Conservation (phyloP, 2,113 vertebrate genomes). For the Buteo buteo region DNA sequence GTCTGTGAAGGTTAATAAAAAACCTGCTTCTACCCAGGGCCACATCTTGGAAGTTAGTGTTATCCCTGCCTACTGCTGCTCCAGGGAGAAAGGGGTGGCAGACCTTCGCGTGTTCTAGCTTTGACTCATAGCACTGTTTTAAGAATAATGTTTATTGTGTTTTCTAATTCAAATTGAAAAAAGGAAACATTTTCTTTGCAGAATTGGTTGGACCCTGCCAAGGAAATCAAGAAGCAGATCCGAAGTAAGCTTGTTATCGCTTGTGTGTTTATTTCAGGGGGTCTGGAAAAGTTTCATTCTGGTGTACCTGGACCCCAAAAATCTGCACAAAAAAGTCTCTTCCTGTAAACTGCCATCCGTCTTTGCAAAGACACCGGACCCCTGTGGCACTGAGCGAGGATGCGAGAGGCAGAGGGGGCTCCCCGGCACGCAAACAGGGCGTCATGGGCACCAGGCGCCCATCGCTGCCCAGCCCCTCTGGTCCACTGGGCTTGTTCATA, state of each 20-base stretch:
- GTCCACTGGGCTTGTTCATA: background rate
- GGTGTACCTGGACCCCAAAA: background rate
- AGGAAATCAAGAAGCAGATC: slow-evolving; percentile 97
- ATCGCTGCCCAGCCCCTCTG: background rate
- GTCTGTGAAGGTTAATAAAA: background rate
- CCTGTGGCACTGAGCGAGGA: rapidly evolving
- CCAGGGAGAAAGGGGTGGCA: background rate
- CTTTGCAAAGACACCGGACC: background rate
- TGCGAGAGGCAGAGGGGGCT: background rate
- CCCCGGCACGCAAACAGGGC: rapidly evolving
- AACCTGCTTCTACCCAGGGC: background rate
- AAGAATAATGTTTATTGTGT: background rate
- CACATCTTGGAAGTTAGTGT: background rate
- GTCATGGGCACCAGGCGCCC: background rate
- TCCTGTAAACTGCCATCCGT: background rate
- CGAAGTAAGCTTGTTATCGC: slow-evolving; percentile 80
- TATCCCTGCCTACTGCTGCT: background rate
- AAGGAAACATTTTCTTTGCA: slow-evolving; percentile 73
- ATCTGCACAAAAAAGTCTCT: background rate
- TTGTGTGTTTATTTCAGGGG: background rate
- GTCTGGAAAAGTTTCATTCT: background rate
- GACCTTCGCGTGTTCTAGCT: background rate
- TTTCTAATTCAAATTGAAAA: slow-evolving; percentile 46
- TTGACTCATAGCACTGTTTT: background rate
- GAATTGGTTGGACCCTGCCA: slow-evolving; percentile 95